phyloP scores from a whole-genome alignment of 2,888 invertebrate species.

The Alviniconcha strummeri region DNA sequence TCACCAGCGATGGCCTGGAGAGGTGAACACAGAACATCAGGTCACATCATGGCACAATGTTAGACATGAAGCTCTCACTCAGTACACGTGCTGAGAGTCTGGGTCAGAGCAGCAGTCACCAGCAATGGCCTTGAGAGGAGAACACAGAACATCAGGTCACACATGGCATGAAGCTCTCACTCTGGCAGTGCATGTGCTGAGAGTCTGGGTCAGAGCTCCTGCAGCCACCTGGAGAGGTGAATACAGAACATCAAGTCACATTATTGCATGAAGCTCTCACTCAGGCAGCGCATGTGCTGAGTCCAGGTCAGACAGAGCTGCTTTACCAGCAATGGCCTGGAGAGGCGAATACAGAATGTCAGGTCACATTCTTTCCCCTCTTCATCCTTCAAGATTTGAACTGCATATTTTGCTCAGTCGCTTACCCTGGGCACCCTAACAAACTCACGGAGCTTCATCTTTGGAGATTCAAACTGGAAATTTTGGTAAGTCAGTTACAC shows the following conservation, averaged over 20 bases:
- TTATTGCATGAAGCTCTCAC: slow-evolving; percentile 61
- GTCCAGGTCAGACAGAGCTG: slow-evolving; percentile 53
- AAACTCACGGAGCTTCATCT: no score
- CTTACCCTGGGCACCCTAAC: no score
- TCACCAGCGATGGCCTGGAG: slow-evolving; percentile 65
- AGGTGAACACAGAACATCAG: not conserved
- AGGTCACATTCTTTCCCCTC: not conserved
- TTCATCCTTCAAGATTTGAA: no score
- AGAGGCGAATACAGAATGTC: no score
- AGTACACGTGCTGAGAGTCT: slow-evolving; percentile 63
- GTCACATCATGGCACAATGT: not conserved
- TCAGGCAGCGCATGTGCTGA: slow-evolving; percentile 67
- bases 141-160: not conserved
- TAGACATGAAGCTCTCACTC: slow-evolving; percentile 66
- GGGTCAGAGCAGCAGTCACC: slow-evolving; percentile 58
- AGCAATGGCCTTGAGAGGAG: slow-evolving; percentile 56
- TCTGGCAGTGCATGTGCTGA: slow-evolving; percentile 66
- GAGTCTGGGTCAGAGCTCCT: slow-evolving; percentile 59
- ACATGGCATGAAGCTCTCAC: slow-evolving; percentile 67
- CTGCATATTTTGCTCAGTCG: no score
- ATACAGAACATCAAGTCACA: no score
- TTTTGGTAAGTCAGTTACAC: no score
- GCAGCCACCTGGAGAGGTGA: no score
- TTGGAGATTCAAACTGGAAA: no score
- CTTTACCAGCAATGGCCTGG: slow-evolving; percentile 66